These are phyloP conservation scores for Menidia menidia DNA, from an alignment of 2,797 vertebrate genomes.

Conservation along the genomic window DNA sequence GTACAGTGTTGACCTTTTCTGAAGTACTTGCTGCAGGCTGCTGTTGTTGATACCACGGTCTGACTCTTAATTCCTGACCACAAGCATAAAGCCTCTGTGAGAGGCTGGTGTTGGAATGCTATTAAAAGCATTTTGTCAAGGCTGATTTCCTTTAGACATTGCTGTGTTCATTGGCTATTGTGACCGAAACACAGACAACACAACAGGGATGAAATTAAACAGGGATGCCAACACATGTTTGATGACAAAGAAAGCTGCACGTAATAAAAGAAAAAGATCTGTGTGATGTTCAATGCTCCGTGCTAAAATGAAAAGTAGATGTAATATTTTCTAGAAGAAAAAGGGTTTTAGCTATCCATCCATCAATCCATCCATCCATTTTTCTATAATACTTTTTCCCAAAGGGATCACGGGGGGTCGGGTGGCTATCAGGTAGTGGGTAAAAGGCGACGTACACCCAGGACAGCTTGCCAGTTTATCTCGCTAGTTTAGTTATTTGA, in stretches of 20 bases:
- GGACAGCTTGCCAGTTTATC: too few species aligned
- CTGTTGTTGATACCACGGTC: constrained; percentile 38
- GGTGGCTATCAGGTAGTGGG: too few species aligned
- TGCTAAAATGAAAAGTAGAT: too few species aligned
- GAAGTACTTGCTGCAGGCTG: constrained; percentile 37
- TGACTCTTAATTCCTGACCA: constrained; percentile 20
- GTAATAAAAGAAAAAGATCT: neutral
- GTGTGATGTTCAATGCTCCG: neutral
- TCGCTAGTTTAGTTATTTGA: too few species aligned
- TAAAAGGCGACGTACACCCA: too few species aligned
- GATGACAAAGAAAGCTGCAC: neutral
- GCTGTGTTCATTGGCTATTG: neutral
- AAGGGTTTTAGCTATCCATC: too few species aligned
- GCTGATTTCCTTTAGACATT: neutral
- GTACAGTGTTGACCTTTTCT: constrained; percentile 13
- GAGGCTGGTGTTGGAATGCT: constrained; percentile 1
- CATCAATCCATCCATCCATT: too few species aligned
- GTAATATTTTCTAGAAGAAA: too few species aligned
- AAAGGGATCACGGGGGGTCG: too few species aligned
- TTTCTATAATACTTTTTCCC: neutral
- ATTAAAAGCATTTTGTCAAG: constrained; percentile 2
- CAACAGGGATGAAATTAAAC: neutral
- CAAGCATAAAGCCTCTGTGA: constrained; percentile 6
- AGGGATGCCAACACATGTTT: neutral
- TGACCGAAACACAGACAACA: neutral